Evolutionary conservation across 2,888 invertebrate species (phyloP).

Genomic region (Drosophila emarginata): DNA sequence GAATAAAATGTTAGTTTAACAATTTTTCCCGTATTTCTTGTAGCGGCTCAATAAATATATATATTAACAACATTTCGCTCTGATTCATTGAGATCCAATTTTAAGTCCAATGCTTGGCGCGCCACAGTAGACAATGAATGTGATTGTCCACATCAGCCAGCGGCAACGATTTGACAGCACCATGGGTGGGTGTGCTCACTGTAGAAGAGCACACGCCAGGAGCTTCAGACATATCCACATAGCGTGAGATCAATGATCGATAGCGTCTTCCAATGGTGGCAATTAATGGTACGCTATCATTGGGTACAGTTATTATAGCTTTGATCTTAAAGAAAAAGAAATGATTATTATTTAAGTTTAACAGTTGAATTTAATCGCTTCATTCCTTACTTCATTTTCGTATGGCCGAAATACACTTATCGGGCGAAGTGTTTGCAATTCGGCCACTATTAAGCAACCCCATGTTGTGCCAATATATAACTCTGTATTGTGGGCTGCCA

Average conservation of each 20-base stretch:
- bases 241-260: slow-evolving; percentile 88
- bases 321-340: slow-evolving; percentile 83
- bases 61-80: slow-evolving; percentile 41
- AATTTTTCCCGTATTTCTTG: slow-evolving; percentile 18
- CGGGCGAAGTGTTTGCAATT: slow-evolving; percentile 90
- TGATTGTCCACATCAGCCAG: slow-evolving; percentile 79
- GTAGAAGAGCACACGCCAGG: slow-evolving; percentile 29
- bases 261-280: slow-evolving; percentile 93
- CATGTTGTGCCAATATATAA: slow-evolving; percentile 96
- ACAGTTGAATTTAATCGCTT: not conserved
- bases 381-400: slow-evolving; percentile 88
- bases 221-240: slow-evolving; percentile 83
- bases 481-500: slow-evolving; percentile 86
- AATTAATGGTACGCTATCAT: slow-evolving; percentile 83
- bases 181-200: slow-evolving; percentile 67
- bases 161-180: slow-evolving; percentile 63
- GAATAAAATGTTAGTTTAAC: slow-evolving; percentile 46
- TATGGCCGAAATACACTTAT: slow-evolving; percentile 96
- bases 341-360: no score
- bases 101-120: slow-evolving; percentile 81
- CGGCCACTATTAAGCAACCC: slow-evolving; percentile 96
- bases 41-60: slow-evolving; percentile 36
- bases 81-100: slow-evolving; percentile 52
- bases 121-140: slow-evolving; percentile 81
- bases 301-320: slow-evolving; percentile 85